phyloP scores from a whole-genome alignment of 2,113 vertebrate genomes.

The Platysteira castanea region DNA sequence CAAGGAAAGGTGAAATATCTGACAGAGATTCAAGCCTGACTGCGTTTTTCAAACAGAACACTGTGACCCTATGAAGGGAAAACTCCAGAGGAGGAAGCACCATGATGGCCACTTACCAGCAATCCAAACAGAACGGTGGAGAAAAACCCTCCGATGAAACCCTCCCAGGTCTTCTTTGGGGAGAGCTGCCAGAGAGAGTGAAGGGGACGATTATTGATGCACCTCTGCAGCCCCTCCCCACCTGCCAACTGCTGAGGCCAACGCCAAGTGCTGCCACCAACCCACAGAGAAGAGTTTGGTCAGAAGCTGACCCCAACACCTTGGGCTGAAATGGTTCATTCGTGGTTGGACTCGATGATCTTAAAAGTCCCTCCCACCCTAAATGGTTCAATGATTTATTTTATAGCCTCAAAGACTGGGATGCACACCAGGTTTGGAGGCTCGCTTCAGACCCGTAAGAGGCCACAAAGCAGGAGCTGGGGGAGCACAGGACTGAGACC shows the following conservation, averaged over 20 bases:
- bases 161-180: conserved; percentile 99
- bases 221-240: background rate
- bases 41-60: background rate
- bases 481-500: background rate
- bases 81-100: background rate
- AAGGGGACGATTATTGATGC: background rate
- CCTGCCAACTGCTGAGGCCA: background rate
- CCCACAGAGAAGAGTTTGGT: background rate
- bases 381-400: background rate
- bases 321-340: fast-evolving
- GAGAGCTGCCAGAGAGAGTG: conserved; percentile 80
- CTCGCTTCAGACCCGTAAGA: background rate
- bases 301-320: background rate
- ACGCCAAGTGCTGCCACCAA: background rate
- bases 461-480: background rate
- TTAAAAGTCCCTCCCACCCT: background rate
- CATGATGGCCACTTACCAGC: conserved; percentile 75
- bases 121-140: conserved; percentile 92
- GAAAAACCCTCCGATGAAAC: conserved; percentile 96
- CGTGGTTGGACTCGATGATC: background rate
- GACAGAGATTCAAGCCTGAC: background rate
- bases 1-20: background rate
- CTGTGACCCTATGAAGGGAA: background rate
- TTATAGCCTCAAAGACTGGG: background rate
- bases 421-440: background rate